Conservation (phyloP, 1,140 invertebrate species). For the Polypedilum vanderplanki region DNA sequence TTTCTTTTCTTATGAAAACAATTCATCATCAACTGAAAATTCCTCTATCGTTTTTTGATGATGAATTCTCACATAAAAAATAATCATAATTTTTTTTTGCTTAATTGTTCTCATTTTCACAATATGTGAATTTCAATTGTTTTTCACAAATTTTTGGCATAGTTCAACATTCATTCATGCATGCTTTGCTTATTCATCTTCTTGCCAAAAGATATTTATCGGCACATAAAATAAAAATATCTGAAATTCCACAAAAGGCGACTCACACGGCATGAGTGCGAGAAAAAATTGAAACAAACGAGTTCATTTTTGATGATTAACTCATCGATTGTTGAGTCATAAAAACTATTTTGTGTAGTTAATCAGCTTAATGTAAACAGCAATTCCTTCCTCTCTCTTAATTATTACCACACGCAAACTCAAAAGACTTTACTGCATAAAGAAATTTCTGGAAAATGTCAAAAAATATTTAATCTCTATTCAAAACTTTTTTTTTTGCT, state of each 20-base stretch:
- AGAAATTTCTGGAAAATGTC: constrained; percentile 9
- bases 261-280: not conserved
- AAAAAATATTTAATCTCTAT: not conserved
- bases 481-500: not conserved
- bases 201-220: not conserved
- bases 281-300: not conserved
- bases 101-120: not conserved
- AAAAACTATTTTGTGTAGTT: constrained; percentile 2
- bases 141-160: not conserved
- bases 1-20: not conserved
- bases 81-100: not conserved
- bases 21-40: not conserved
- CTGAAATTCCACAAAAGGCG: not conserved
- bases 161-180: too few species aligned
- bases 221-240: not conserved
- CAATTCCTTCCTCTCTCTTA: not conserved
- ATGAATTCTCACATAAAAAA: not conserved
- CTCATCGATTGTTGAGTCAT: constrained; percentile 15
- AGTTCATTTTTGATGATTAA: constrained; percentile 14
- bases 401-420: not conserved
- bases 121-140: not conserved
- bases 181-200: not conserved
- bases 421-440: not conserved
- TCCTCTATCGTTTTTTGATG: not conserved
- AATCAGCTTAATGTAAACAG: constrained; percentile 1